Conservation (phyloP, 2,888 invertebrate genomes). For the Eucera pruinosa region DNA sequence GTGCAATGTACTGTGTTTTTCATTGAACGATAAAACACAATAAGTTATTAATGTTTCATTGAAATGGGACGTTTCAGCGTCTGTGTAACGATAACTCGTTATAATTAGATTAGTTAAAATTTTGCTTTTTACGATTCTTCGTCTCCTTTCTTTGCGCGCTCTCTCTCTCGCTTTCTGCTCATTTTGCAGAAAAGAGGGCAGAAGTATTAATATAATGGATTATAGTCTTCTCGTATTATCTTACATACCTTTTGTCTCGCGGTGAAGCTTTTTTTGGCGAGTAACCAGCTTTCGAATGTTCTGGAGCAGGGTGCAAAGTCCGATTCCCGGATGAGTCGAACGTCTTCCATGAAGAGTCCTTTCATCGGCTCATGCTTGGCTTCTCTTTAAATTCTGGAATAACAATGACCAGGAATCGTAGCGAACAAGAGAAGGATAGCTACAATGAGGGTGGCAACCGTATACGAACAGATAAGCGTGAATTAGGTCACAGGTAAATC, state of each 20-base stretch:
- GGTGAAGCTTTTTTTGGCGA: not conserved
- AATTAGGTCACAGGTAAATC: conserved; percentile 82
- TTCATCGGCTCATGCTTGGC: conserved; percentile 64
- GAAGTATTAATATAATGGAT: too few relatives aligned
- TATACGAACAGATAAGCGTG: conserved; percentile 79
- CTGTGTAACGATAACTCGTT: not conserved
- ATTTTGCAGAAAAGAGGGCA: not conserved
- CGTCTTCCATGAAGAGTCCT: conserved; percentile 62
- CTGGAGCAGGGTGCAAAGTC: conserved; percentile 64
- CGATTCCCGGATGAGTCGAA: conserved; percentile 65
- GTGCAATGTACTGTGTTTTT: not conserved
- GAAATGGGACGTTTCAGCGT: not conserved
- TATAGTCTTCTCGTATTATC: too few relatives aligned
- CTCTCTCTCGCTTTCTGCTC: not conserved
- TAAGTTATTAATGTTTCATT: conserved; percentile 7
- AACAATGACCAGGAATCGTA: conserved; percentile 73
- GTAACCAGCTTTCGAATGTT: conserved; percentile 45
- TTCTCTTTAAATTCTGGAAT: conserved; percentile 37
- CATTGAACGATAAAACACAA: conserved; percentile 8
- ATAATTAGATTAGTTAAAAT: conserved; percentile 10
- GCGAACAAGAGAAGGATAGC: conserved; percentile 79
- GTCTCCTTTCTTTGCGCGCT: not conserved
- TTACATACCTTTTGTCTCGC: not conserved
- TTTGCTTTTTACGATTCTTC: not conserved
- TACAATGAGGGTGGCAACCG: conserved; percentile 76